Conservation (phyloP, 1,140 invertebrate species). For the Drosophila serrata region DNA sequence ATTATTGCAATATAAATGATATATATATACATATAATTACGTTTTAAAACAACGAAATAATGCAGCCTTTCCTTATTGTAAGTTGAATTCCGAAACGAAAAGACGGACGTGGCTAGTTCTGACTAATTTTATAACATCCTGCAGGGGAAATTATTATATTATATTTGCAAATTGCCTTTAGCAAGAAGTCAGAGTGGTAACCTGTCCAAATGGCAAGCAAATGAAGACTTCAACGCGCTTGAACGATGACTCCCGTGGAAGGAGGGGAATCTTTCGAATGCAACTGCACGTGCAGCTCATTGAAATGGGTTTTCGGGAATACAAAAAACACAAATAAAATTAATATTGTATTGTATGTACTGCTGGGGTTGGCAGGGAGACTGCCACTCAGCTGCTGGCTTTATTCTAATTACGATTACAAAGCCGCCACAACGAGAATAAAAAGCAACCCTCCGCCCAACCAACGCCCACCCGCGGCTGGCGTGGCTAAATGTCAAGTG, state of each 20-base stretch:
- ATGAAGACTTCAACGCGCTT: constrained; percentile 15
- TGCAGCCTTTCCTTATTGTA: too few relatives aligned
- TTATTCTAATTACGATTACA: constrained; percentile 75
- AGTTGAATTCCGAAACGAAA: too few relatives aligned
- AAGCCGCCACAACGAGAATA: constrained; percentile 25
- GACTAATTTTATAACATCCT: background rate
- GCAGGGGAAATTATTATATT: background rate
- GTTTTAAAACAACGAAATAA: too few relatives aligned
- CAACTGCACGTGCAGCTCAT: constrained; percentile 60
- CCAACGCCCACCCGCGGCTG: constrained; percentile 42
- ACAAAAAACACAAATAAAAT: constrained; percentile 25
- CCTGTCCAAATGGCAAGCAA: constrained; percentile 41
- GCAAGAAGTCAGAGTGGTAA: background rate
- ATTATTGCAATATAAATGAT: too few relatives aligned
- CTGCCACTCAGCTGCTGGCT: constrained; percentile 63
- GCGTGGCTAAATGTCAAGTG: constrained; percentile 70
- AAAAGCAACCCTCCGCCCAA: constrained; percentile 29
- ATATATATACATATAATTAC: too few relatives aligned
- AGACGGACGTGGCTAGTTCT: too few relatives aligned
- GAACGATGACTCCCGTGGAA: constrained; percentile 11
- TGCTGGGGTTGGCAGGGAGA: constrained; percentile 40
- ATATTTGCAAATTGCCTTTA: background rate
- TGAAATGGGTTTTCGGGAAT: constrained; percentile 34
- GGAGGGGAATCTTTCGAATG: constrained; percentile 10
- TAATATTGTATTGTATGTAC: constrained; percentile 13